Evolutionary conservation across 1,140 invertebrate species (phyloP).

Genomic region (Trichonephila clavipes): DNA sequence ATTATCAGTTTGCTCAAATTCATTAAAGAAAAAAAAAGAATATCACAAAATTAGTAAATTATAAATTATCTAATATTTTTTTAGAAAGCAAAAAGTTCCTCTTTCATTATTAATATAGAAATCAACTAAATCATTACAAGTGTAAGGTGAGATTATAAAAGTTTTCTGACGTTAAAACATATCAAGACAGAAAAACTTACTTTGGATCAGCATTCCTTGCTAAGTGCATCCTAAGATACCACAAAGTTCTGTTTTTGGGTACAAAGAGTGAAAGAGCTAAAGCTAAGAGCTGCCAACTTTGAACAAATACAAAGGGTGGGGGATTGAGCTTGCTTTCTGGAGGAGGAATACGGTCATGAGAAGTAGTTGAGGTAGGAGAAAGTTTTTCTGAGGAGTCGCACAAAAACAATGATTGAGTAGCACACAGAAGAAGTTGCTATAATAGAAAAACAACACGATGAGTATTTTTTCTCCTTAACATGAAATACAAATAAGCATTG

Average conservation of each 20-base stretch:
- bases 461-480: not conserved
- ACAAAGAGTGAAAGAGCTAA: slow-evolving; percentile 95
- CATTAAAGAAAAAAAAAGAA: too few species aligned
- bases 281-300: slow-evolving; percentile 96
- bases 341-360: slow-evolving; percentile 78
- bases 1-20: too few species aligned
- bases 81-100: too few species aligned
- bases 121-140: too few species aligned
- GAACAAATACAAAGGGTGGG: slow-evolving; percentile 91
- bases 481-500: not conserved
- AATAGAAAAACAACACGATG: slow-evolving; percentile 42
- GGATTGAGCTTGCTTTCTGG: slow-evolving; percentile 79
- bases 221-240: slow-evolving; percentile 95
- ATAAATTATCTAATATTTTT: too few species aligned
- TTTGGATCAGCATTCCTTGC: slow-evolving; percentile 94
- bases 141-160: too few species aligned
- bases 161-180: too few species aligned
- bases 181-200: slow-evolving; percentile 21
- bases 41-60: too few species aligned
- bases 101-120: too few species aligned
- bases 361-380: slow-evolving; percentile 75
- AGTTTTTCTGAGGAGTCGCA: slow-evolving; percentile 86
- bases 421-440: slow-evolving; percentile 95
- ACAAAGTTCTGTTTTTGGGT: slow-evolving; percentile 94
- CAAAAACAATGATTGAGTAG: slow-evolving; percentile 97